phyloP scores from a whole-genome alignment of 92 coral and sea anemone species.

The Nematostella vectensis region DNA sequence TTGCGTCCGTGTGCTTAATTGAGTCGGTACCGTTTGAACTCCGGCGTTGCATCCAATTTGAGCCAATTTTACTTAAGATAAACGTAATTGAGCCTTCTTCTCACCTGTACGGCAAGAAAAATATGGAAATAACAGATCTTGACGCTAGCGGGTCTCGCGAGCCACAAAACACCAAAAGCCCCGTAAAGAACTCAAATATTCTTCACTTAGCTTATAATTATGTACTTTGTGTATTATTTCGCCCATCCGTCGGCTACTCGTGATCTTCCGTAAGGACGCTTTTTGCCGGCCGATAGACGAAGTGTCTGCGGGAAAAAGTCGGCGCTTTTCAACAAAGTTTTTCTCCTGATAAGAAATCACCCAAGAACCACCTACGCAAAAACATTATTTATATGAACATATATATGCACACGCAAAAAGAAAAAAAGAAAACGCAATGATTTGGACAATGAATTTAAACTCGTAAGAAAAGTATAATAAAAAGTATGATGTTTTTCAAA shows the following conservation, averaged over 20 bases:
- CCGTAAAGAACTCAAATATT: conserved; percentile 7
- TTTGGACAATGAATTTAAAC: too few relatives aligned
- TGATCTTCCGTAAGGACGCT: neutral
- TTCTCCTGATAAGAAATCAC: neutral
- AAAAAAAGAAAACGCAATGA: too few relatives aligned
- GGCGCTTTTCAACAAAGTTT: neutral
- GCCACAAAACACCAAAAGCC: conserved; percentile 19
- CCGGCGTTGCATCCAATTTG: conserved; percentile 45
- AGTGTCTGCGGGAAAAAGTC: conserved; percentile 1
- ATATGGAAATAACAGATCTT: conserved; percentile 31
- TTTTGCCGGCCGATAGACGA: neutral
- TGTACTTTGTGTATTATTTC: neutral
- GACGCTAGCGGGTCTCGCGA: conserved; percentile 62
- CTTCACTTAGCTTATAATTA: neutral
- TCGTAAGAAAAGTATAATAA: too few relatives aligned
- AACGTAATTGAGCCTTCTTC: conserved; percentile 48
- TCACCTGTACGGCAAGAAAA: conserved; percentile 48
- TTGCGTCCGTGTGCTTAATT: conserved; percentile 47
- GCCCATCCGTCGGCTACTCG: neutral
- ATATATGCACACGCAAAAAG: too few relatives aligned
- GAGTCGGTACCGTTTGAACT: conserved; percentile 76
- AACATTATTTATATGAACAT: neutral
- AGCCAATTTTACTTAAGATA: conserved; percentile 45
- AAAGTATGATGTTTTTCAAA: too few relatives aligned
- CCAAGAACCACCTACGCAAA: neutral